phyloP scores from a whole-genome alignment of 2,797 vertebrate genomes.

The Lacerta agilis region DNA sequence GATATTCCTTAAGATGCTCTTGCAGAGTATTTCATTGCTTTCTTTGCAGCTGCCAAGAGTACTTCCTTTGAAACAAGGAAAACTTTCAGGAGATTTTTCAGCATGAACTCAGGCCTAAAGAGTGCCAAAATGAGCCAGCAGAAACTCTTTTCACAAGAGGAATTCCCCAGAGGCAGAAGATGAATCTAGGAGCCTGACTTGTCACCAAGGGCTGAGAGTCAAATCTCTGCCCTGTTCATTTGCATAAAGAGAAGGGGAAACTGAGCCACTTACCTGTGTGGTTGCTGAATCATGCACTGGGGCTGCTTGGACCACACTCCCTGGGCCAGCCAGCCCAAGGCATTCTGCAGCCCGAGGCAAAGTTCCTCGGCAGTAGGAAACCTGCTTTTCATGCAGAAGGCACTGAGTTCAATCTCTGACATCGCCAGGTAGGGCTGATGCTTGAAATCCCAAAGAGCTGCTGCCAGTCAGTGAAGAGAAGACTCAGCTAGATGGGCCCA shows the following conservation, averaged over 20 bases:
- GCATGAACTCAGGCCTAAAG: conserved; percentile 67
- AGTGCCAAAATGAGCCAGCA: conserved; percentile 71
- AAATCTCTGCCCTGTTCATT: conserved; percentile 36
- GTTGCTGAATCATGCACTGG: conserved; percentile 63
- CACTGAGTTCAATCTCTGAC: no score
- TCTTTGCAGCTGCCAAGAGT: conserved; percentile 16
- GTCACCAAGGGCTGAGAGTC: conserved; percentile 64
- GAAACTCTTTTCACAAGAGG: conserved; percentile 71
- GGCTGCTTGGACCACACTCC: not conserved
- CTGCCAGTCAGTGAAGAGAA: no score
- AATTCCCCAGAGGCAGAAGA: conserved; percentile 51
- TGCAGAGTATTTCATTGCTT: not conserved
- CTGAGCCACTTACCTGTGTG: conserved; percentile 7
- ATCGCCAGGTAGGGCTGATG: no score
- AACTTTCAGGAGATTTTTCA: conserved; percentile 61
- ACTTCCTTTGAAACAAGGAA: conserved; percentile 59
- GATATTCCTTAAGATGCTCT: conserved; percentile 9
- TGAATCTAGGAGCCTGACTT: conserved; percentile 52
- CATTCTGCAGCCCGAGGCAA: no score
- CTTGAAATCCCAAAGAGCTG: no score
- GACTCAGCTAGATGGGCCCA: no score
- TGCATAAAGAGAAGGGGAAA: conserved; percentile 38
- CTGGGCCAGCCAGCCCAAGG: not conserved
- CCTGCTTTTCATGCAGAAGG: no score
- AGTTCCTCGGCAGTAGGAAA: no score